These are phyloP conservation scores for Pionites leucogaster DNA, from an alignment of 2,113 vertebrate species.

Conservation along the genomic window DNA sequence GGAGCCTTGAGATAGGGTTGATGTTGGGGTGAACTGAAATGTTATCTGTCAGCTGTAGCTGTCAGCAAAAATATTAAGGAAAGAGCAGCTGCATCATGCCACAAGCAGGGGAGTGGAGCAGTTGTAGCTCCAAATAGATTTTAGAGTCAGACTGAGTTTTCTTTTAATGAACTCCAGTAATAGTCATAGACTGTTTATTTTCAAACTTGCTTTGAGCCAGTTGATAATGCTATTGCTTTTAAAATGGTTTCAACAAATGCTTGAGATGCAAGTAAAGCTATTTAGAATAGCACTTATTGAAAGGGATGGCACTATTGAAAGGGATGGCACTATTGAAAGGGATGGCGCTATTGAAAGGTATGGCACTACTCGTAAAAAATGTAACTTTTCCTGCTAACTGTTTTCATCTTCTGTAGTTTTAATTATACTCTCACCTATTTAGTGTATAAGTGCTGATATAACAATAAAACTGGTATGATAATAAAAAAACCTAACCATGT, in stretches of 20 bases:
- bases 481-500: neutral
- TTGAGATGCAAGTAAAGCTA: neutral
- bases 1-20: neutral
- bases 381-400: neutral
- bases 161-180: conserved; percentile 50
- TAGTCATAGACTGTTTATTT: conserved; percentile 2
- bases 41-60: conserved; percentile 81
- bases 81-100: conserved; percentile 74
- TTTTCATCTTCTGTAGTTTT: neutral
- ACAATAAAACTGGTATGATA: neutral
- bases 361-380: neutral
- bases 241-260: neutral
- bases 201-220: neutral
- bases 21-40: conserved; percentile 46
- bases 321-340: neutral
- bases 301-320: neutral
- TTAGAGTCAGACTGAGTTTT: conserved; percentile 60
- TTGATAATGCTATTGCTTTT: conserved; percentile 6
- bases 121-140: conserved; percentile 70
- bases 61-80: conserved; percentile 76
- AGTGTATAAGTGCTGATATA: neutral
- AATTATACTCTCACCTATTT: neutral
- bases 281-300: neutral
- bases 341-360: neutral
- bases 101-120: conserved; percentile 58